Evolutionary conservation across 2,888 invertebrate species (phyloP), one percentile per base, ranked within the genome.

Genomic region (Crocallis elinguaria): DNA sequence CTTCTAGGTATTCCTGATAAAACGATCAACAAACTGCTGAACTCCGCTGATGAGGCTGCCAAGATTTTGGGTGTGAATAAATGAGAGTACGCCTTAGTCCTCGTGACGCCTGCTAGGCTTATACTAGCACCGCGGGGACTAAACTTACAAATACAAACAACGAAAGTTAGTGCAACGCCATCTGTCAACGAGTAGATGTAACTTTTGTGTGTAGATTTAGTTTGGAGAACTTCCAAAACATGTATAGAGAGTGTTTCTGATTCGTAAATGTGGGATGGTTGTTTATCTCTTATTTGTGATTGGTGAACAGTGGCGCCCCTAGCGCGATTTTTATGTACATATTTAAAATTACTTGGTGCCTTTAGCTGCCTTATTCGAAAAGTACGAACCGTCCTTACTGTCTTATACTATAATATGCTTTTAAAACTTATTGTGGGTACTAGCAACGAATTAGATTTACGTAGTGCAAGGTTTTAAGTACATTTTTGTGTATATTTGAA

Each of bases 1-100:
- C 92, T 98, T 0, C 89, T 98, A 12, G 98, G 98, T 0, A 96
- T 98, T 56, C 94, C 96, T 32, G 97, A 97, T 80, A 94, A 95
- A 65, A 95, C 95, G 56, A 95, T 98, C 46, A 98, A 98, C 75
- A 95, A 95, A 82, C 93, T 96, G 61, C 93, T 98, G 23, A 93
- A 95, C 2, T 96, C 96, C 1, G 94, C 95, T 0, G 95, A 97
- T 21, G 97, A 97, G 77, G 98, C 98, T 16, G 98, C 98, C 0
- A 96, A 97, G 78, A 93, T 98, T 61, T 90, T 98, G 16, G 96
- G 98, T 16, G 96, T 98, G 43, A 95, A 96, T 59, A 95, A 94
- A 91, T 91, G 91, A 91, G 89, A 90, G 75, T 91, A 91, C 91
- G 91, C 90, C 75, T 78, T 90, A 85, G 91, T 91, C 74, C 83